phyloP scores from a whole-genome alignment of 2,113 vertebrate species.

The Macrotus californicus region DNA sequence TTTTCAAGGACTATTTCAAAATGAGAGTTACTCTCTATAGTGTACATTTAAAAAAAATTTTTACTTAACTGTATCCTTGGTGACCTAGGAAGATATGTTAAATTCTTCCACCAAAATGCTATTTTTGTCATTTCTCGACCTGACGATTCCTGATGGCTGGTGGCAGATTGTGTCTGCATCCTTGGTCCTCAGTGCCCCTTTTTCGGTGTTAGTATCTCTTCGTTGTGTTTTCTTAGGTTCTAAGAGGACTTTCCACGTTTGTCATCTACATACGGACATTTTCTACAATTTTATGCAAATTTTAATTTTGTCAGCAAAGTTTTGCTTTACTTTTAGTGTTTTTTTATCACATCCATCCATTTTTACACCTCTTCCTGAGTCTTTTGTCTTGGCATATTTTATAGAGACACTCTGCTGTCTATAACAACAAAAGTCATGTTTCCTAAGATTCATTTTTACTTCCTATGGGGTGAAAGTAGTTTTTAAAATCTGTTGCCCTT shows the following conservation, averaged over 20 bases:
- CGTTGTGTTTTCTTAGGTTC: background rate
- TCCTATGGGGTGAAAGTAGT: background rate
- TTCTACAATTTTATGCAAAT: background rate
- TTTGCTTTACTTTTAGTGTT: background rate
- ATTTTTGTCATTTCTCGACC: background rate
- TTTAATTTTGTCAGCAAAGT: background rate
- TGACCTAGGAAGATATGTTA: background rate
- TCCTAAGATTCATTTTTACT: slow-evolving; percentile 8
- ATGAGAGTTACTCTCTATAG: background rate
- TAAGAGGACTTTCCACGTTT: background rate
- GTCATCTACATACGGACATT: background rate
- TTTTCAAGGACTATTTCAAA: slow-evolving; percentile 11
- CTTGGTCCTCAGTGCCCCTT: background rate
- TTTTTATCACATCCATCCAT: background rate
- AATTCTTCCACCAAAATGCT: background rate
- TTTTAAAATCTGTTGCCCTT: background rate
- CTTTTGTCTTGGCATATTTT: background rate
- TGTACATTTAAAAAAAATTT: background rate
- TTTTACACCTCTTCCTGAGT: background rate
- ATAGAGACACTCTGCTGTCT: background rate
- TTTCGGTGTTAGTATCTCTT: background rate
- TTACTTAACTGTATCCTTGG: background rate
- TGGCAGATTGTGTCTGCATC: background rate
- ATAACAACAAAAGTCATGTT: background rate
- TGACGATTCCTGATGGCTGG: background rate